A percentile compares a stretch with the other conserved stretches of the same genome.
Evolutionary conservation across 2,113 vertebrate genomes (phyloP).

Genomic region (Chrysochloris asiatica): DNA sequence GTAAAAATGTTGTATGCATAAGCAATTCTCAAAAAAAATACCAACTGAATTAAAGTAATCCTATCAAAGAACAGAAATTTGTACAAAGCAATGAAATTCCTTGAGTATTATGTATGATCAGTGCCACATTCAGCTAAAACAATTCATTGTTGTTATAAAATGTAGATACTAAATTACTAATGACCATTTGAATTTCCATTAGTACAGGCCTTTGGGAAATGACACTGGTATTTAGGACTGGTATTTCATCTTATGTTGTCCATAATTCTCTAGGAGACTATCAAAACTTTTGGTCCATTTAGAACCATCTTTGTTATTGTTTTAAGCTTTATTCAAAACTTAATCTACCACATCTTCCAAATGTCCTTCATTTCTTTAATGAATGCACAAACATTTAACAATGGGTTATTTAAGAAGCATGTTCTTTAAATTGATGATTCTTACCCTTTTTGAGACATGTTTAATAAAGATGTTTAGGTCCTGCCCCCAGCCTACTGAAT

Average conservation of each 20-base stretch:
- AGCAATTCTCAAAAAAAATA: constrained; percentile 20
- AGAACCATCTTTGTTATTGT: constrained; percentile 16
- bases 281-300: neutral
- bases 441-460: neutral
- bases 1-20: neutral
- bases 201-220: neutral
- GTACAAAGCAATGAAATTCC: neutral
- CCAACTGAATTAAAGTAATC: neutral
- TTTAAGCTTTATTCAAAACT: constrained; percentile 25
- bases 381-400: neutral
- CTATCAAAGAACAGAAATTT: constrained; percentile 9
- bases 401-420: neutral
- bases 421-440: constrained; percentile 9
- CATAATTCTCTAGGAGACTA: neutral
- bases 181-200: constrained; percentile 30
- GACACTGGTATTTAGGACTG: neutral
- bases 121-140: constrained; percentile 6
- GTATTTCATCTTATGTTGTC: neutral
- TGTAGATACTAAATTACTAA: neutral
- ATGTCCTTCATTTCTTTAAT: constrained; percentile 1
- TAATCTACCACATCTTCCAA: neutral
- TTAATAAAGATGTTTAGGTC: neutral
- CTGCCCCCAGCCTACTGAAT: neutral
- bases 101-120: neutral
- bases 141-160: constrained; percentile 18